Base-by-base conservation (phyloP, 2,888 invertebrate species). In the Melangyna quadrimaculata region DNA sequence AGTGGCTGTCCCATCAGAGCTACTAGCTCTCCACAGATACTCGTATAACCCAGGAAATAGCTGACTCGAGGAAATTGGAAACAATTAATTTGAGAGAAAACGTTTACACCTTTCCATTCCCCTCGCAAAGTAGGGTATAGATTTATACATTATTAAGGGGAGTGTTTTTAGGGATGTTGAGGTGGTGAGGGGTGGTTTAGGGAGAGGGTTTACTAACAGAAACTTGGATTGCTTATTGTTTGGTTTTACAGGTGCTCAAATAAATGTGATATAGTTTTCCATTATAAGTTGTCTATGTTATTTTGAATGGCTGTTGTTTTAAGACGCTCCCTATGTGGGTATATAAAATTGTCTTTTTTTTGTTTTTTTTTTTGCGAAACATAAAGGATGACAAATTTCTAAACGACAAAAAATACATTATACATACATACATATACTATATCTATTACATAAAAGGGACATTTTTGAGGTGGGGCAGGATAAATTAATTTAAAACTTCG, bases 71-170 rank as follows among this genome's bases (percentile, higher is more conserved):
- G 40, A 67, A 55, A 27, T 70, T 75, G 53, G 37, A 80, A 75
- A 75, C 75, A 75, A 73, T 73, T 80, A 69, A 61, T 80, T 80
- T 61, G 59, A 67, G 17, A 74, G 55, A 48, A 48, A 67, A 67
- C 65, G 27, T 43, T 63, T 43, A 37, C 63, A 65, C 48, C 35
- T 27, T 8, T 14, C 1, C n/a, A 22, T 12, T 9, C 14, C 22
- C 6, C 6, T 35, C 59, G n/a, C n/a, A 37, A 48, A 51, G 2
- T 24, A 5, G 19, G 40, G 17, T 19, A 17, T 19, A 67, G 48
- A 65, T 65, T 32, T 81, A 40, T 57, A 57, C 45, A 70, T 45
- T 59, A 51, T 69, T 79, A n/a, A 51, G 48, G 67, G 48, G 32
- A 57, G 72, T 48, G 65, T 17, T 45, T 19, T 57, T 22, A n/a